A percentile compares a stretch with the other conserved stretches of the same genome.
Evolutionary conservation across 2,113 vertebrate genomes (phyloP).

Genomic region (Heloderma charlesbogerti): DNA sequence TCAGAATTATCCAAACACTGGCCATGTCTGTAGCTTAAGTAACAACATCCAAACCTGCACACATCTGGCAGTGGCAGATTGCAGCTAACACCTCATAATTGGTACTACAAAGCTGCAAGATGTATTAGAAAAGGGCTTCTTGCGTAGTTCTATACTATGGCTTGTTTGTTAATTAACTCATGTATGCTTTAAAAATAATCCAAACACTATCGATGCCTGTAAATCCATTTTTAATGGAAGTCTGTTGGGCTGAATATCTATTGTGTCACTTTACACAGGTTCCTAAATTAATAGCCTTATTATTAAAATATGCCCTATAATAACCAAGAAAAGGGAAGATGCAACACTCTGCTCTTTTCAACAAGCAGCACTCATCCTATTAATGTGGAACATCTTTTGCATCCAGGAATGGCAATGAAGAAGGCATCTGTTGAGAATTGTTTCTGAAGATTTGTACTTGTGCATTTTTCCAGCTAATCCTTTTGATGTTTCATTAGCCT

Average conservation of each 20-base stretch:
- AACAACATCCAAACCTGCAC: conserved; percentile 65
- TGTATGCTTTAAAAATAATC: conserved; percentile 26
- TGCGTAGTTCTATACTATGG: conserved; percentile 25
- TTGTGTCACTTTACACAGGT: conserved; percentile 7
- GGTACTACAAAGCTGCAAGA: conserved; percentile 46
- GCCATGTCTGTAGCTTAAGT: conserved; percentile 58
- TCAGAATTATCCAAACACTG: conserved; percentile 60
- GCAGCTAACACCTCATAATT: conserved; percentile 46
- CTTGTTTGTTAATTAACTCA: conserved; percentile 51
- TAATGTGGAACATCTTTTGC: neutral
- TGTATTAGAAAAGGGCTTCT: conserved; percentile 35
- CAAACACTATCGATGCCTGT: neutral
- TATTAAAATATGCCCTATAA: neutral
- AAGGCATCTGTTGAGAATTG: conserved; percentile 12
- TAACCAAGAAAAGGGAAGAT: neutral
- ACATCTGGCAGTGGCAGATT: conserved; percentile 72
- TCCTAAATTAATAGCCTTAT: conserved; percentile 8
- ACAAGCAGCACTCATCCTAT: conserved; percentile 1
- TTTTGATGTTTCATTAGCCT: conserved; percentile 38
- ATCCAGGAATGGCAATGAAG: conserved; percentile 31
- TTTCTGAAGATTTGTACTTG: conserved; percentile 43
- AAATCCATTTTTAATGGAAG: conserved; percentile 21
- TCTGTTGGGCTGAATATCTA: neutral
- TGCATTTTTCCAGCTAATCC: conserved; percentile 39
- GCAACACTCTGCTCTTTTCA: neutral